These are phyloP conservation scores for Araneus ventricosus DNA, from an alignment of 1,140 invertebrate species.

Conservation along the genomic window DNA sequence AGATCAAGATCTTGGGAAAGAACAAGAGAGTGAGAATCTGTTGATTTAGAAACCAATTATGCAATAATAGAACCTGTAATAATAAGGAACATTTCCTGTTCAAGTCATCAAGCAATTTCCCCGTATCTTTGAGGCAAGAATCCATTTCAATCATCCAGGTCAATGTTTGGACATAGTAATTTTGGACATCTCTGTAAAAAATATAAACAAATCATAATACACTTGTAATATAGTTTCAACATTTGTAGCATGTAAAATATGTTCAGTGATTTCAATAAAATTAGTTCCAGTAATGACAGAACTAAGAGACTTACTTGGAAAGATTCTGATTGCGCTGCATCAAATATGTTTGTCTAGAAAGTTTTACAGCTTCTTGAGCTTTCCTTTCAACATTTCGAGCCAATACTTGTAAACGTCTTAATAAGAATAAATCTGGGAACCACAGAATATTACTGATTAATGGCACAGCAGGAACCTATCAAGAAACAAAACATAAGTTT, in stretches of 20 bases:
- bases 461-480: conserved; percentile 85
- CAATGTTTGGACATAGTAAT: conserved; percentile 81
- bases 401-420: conserved; percentile 83
- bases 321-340: conserved; percentile 83
- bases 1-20: too few species aligned
- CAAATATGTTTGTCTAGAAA: conserved; percentile 83
- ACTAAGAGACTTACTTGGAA: conserved; percentile 79
- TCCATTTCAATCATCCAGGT: conserved; percentile 85
- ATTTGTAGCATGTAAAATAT: background rate
- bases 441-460: conserved; percentile 88
- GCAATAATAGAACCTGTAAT: conserved; percentile 55
- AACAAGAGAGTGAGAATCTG: background rate
- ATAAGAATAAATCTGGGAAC: conserved; percentile 88
- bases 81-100: conserved; percentile 70
- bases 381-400: conserved; percentile 84
- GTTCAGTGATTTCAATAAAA: background rate
- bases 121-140: conserved; percentile 77
- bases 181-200: conserved; percentile 82
- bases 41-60: background rate
- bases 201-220: too few species aligned
- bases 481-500: conserved; percentile 62
- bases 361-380: conserved; percentile 82
- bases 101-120: conserved; percentile 70
- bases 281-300: background rate
- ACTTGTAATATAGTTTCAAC: too few species aligned